Conservation (phyloP, 2,888 invertebrate genomes). For the Yponomeuta malinellus region DNA sequence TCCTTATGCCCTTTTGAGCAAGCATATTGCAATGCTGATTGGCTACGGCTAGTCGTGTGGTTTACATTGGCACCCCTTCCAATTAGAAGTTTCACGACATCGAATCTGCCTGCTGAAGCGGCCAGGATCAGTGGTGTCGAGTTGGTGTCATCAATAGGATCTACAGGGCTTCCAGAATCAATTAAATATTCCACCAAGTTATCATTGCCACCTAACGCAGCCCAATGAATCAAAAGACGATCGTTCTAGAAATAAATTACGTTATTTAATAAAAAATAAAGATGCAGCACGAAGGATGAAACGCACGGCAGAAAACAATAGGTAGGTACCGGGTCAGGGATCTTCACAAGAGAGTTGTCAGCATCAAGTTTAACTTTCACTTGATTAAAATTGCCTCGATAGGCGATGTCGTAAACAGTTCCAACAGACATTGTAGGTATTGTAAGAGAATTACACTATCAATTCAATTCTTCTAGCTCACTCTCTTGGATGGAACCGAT, state of each 20-base stretch:
- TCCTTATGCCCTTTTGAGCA: constrained; percentile 88
- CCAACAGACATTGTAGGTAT: constrained; percentile 52
- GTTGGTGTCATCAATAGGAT: constrained; percentile 83
- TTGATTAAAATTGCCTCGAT: constrained; percentile 81
- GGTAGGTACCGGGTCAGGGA: constrained; percentile 47
- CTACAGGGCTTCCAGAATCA: constrained; percentile 79
- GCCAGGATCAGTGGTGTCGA: constrained; percentile 88
- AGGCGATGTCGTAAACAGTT: constrained; percentile 79
- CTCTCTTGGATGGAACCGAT: too few species aligned
- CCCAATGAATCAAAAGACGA: constrained; percentile 86
- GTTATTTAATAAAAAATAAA: not conserved
- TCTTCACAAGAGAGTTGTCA: constrained; percentile 46
- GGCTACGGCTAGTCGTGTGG: constrained; percentile 82
- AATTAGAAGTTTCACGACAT: constrained; percentile 80
- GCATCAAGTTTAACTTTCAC: constrained; percentile 78
- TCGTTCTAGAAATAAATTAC: constrained; percentile 73
- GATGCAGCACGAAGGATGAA: not conserved
- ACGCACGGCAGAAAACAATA: not conserved
- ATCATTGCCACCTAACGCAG: constrained; percentile 84
- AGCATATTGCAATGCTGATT: constrained; percentile 89
- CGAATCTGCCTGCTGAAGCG: constrained; percentile 83
- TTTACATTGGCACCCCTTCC: constrained; percentile 83
- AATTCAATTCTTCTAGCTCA: too few species aligned
- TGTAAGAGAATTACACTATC: too few species aligned
- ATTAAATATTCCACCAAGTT: constrained; percentile 82